These are phyloP conservation scores for Horisme vitalbata DNA, from an alignment of 2,888 invertebrate genomes.

Conservation along the genomic window DNA sequence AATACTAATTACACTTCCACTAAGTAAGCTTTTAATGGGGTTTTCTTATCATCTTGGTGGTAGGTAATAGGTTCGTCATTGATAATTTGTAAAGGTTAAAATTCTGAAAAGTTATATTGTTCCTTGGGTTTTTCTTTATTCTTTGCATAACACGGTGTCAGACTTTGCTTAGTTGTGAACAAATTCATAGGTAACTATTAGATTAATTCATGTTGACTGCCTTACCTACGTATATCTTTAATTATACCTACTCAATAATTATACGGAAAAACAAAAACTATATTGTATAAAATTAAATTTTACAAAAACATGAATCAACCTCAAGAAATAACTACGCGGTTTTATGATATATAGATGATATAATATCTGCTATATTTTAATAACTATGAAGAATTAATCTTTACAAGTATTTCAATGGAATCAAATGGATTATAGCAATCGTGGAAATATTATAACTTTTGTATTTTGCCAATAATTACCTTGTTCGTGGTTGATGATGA, in stretches of 20 bases:
- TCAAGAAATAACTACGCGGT: not conserved
- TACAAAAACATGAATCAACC: not conserved
- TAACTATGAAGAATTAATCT: not conserved
- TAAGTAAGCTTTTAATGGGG: conserved; percentile 1
- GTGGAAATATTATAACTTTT: not conserved
- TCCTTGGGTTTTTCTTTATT: not conserved
- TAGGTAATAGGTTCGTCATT: not conserved
- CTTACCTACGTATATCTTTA: too few relatives aligned
- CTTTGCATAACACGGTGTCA: too few relatives aligned
- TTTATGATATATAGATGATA: too few relatives aligned
- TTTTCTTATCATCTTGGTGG: conserved; percentile 7
- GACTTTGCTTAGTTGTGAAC: too few relatives aligned
- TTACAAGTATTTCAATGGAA: conserved; percentile 2
- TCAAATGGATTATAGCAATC: not conserved
- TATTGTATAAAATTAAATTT: too few relatives aligned
- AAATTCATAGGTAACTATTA: too few relatives aligned
- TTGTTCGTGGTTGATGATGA: not conserved
- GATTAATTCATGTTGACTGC: too few relatives aligned
- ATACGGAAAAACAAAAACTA: not conserved
- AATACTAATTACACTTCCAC: conserved; percentile 10
- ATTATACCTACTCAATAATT: not conserved
- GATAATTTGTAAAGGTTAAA: not conserved
- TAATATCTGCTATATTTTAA: too few relatives aligned
- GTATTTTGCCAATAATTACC: not conserved
- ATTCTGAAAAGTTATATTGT: not conserved